These are phyloP conservation scores for Ceyx erithaca DNA, from an alignment of 2,797 vertebrate species.

Conservation along the genomic window DNA sequence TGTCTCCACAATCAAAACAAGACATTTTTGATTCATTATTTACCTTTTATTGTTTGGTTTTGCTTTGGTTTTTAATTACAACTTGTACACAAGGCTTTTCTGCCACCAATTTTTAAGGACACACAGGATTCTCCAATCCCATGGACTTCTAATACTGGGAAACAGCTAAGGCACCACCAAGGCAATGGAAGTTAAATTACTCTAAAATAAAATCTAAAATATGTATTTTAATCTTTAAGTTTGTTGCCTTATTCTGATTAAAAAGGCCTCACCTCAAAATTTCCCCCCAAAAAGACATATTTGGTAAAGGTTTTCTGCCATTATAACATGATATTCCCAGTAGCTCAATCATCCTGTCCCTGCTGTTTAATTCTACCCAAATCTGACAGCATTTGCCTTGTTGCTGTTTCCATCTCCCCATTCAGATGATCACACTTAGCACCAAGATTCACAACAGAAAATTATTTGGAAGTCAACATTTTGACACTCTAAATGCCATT, in stretches of 20 bases:
- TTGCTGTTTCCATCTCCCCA: neutral
- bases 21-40: neutral
- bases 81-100: neutral
- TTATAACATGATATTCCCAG: neutral
- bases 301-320: neutral
- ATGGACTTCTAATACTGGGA: neutral
- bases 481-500: neutral
- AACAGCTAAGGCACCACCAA: neutral
- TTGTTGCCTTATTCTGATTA: neutral
- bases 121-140: neutral
- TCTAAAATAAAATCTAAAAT: neutral
- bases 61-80: neutral
- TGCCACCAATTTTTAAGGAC: neutral
- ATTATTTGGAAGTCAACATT: neutral
- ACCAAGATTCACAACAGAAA: neutral
- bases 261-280: neutral
- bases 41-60: neutral
- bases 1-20: neutral
- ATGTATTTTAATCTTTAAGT: neutral
- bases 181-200: neutral
- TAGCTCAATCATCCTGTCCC: neutral
- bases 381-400: neutral
- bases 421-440: neutral
- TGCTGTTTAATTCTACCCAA: neutral
- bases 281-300: neutral